Evolutionary conservation across 2,797 vertebrate genomes (phyloP), one percentile per base, ranked within the genome.

Genomic region (Rhynchonycteris naso): DNA sequence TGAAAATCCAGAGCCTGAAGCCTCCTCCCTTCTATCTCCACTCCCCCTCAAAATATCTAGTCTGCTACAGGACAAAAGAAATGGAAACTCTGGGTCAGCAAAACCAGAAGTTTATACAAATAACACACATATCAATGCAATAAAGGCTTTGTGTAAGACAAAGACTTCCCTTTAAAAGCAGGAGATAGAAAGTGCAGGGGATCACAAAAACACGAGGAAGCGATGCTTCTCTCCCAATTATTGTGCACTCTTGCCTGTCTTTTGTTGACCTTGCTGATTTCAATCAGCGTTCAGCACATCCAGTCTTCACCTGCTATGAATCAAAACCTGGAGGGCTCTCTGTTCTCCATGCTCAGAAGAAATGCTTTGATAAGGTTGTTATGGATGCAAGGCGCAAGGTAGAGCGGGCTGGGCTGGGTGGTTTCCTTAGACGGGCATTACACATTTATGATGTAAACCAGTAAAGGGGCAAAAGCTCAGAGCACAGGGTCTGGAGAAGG

Each of bases 241-340:
- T 96, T 97, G 97, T 96, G 96, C 97, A 82, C 97, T 97, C 95
- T 69, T 94, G 50, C 97, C 97, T 97, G 96, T 97, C 69, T 98
- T 98, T 98, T 98, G 97, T 98, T 98, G 98, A 98, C 98, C 98
- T 97, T 97, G 7, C 97, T 98, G 98, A 98, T 98, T 98, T 98
- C 98, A 98, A 97, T 97, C 97, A 97, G 97, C 97, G 97, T 97
- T 78, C 97, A 92, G 98, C 97, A 97, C 97, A 97, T 91, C 97
- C 97, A 95, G 97, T 96, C 98, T 98, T 98, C 98, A 98, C 98
- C 98, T 97, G 98, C 97, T 97, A 97, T 26, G 97, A 97, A 98
- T 98, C 97, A 97, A 97, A 98, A 98, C 98, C 98, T 96, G 96
- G 97, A 98, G 97, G 97, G 98, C 95, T 95, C 98, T 98, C 98